Conservation (phyloP, 2,797 vertebrate species). For the Sebastolobus altivelis region DNA sequence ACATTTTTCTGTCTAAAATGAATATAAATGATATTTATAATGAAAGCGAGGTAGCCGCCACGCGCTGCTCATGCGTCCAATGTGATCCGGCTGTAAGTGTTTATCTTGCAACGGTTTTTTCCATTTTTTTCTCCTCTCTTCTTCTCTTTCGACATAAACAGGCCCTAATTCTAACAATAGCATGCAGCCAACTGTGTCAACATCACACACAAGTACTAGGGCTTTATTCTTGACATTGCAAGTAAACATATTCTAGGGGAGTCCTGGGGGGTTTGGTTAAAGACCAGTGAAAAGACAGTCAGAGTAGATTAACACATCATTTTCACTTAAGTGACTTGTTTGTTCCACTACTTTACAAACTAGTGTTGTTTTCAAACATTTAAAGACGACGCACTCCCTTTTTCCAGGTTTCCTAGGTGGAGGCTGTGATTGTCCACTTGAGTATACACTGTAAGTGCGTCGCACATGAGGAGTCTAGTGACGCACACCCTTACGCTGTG, state of each 20-base stretch:
- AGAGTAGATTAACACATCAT: not conserved
- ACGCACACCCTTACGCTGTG: slow-evolving; percentile 7
- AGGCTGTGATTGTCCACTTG: not conserved
- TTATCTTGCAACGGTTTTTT: not conserved
- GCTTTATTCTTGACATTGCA: not conserved
- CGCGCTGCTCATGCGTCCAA: too few relatives aligned
- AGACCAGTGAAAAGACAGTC: not conserved
- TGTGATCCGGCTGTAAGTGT: not conserved
- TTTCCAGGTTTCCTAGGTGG: not conserved
- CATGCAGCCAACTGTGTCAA: not conserved
- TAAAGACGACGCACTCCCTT: not conserved
- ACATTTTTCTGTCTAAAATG: too few relatives aligned
- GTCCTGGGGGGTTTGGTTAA: not conserved
- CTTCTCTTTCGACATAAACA: not conserved
- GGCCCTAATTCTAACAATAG: not conserved
- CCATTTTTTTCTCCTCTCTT: not conserved
- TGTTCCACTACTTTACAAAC: not conserved
- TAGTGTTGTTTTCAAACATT: not conserved
- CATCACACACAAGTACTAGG: not conserved
- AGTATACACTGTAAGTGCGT: not conserved
- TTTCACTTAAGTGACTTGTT: not conserved
- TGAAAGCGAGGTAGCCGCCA: too few relatives aligned
- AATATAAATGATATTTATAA: too few relatives aligned
- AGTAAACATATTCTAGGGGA: not conserved
- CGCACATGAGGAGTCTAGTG: not conserved